Percentiles rank a stretch among this genome's conserved stretches.
Conservation (phyloP, 2,797 vertebrate genomes). For the Cygnus olor region DNA sequence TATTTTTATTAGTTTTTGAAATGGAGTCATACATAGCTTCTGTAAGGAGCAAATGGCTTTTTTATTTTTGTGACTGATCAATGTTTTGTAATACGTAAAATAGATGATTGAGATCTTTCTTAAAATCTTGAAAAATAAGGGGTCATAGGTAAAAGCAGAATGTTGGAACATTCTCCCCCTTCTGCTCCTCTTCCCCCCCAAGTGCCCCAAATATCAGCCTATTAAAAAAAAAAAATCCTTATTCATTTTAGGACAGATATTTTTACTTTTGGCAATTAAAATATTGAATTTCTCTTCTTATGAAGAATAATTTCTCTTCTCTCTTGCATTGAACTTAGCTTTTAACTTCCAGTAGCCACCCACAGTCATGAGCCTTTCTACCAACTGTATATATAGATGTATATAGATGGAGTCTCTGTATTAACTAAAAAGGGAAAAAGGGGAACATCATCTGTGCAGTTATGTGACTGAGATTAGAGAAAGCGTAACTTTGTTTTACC, state of each 20-base stretch:
- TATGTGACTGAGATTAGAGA: background rate
- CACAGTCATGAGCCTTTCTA: background rate
- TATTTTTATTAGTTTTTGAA: background rate
- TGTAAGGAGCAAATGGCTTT: background rate
- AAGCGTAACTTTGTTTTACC: slow-evolving; percentile 9
- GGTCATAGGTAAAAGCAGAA: background rate
- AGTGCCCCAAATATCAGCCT: no score
- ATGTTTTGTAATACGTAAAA: background rate
- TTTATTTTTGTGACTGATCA: background rate
- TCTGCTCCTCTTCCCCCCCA: rapidly evolving
- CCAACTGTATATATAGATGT: background rate
- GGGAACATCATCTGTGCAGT: background rate
- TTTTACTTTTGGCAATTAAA: background rate
- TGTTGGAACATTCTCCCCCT: no score
- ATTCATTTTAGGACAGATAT: background rate
- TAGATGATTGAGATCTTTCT: background rate
- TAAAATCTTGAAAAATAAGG: background rate
- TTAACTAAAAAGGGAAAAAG: background rate
- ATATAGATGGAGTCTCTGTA: background rate
- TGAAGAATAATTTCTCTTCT: background rate
- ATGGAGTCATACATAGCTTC: background rate
- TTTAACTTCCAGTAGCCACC: slow-evolving; percentile 2
- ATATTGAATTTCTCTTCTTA: background rate
- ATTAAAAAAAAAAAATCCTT: background rate
- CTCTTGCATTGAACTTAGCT: background rate